Evolutionary conservation across 30 jellyfish, hydroid and myxozoan species (phyloP).

Genomic region (Clytia hemisphaerica): DNA sequence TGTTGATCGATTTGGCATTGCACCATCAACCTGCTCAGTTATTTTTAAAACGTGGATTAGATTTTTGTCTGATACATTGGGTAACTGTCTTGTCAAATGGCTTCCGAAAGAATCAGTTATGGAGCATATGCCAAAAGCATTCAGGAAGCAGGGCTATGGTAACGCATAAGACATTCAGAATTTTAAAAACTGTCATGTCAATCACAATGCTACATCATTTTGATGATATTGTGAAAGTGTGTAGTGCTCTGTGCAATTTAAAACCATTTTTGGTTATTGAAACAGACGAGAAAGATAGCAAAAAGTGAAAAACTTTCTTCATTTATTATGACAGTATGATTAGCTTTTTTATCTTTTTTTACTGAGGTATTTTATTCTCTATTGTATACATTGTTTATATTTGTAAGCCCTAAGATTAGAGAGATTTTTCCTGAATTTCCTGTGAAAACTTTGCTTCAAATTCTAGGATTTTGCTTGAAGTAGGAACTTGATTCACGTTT

Average conservation of each 20-base stretch:
- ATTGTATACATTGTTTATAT: neutral
- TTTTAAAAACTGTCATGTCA: slow-evolving; percentile 34
- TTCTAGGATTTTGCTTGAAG: too few species aligned
- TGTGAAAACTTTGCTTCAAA: too few species aligned
- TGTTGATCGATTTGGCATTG: slow-evolving; percentile 31
- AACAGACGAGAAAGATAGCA: too few species aligned
- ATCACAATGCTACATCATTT: slow-evolving; percentile 45
- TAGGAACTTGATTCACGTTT: too few species aligned
- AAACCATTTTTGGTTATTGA: slow-evolving; percentile 22
- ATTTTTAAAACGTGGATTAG: slow-evolving; percentile 40
- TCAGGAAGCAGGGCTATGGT: slow-evolving; percentile 8
- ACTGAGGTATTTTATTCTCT: neutral
- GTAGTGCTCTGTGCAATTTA: slow-evolving; percentile 49
- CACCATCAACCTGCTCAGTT: slow-evolving; percentile 35
- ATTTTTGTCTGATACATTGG: slow-evolving; percentile 13
- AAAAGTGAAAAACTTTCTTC: too few species aligned
- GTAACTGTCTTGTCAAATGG: slow-evolving; percentile 42
- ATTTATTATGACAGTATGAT: too few species aligned
- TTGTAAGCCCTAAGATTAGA: neutral
- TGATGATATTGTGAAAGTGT: slow-evolving; percentile 42
- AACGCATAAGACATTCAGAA: slow-evolving; percentile 37
- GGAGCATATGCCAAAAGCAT: slow-evolving; percentile 16
- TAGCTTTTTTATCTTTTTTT: too few species aligned
- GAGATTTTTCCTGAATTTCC: too few species aligned
- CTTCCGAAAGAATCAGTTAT: slow-evolving; percentile 27